Conservation (phyloP, 2,797 vertebrate species). For the Bryconaethiops microstoma region DNA sequence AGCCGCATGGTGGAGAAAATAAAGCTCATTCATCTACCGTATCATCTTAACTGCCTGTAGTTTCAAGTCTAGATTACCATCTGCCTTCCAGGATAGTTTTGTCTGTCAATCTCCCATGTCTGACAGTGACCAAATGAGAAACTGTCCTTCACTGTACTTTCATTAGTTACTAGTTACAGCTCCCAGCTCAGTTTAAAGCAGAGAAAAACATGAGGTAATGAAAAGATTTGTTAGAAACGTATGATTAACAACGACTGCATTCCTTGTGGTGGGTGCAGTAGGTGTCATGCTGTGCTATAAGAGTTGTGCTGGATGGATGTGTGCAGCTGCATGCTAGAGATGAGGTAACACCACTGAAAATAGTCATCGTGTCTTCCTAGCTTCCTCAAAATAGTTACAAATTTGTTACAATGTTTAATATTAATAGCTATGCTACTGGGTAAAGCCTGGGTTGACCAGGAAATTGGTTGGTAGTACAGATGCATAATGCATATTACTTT, state of each 20-base stretch:
- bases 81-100: not conserved
- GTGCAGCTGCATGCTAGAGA: constrained; percentile 11
- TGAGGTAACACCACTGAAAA: constrained; percentile 45
- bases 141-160: constrained; percentile 5
- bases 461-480: not conserved
- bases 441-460: not conserved
- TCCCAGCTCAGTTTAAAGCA: constrained; percentile 13
- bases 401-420: constrained; percentile 41
- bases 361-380: constrained; percentile 35
- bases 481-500: too few relatives aligned
- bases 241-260: constrained; percentile 7
- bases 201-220: constrained; percentile 24
- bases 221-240: not conserved
- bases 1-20: constrained; percentile 71
- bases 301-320: constrained; percentile 24
- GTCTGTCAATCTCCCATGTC: constrained; percentile 16
- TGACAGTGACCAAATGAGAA: not conserved
- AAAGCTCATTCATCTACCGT: not conserved
- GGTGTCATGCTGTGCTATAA: constrained; percentile 3
- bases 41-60: not conserved
- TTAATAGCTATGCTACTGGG: constrained; percentile 15
- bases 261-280: not conserved
- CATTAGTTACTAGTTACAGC: constrained; percentile 22
- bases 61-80: not conserved
- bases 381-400: not conserved